Evolutionary conservation across 2,888 invertebrate genomes (phyloP), one percentile per base, ranked within the genome.

Genomic region (Melanchra persicariae): DNA sequence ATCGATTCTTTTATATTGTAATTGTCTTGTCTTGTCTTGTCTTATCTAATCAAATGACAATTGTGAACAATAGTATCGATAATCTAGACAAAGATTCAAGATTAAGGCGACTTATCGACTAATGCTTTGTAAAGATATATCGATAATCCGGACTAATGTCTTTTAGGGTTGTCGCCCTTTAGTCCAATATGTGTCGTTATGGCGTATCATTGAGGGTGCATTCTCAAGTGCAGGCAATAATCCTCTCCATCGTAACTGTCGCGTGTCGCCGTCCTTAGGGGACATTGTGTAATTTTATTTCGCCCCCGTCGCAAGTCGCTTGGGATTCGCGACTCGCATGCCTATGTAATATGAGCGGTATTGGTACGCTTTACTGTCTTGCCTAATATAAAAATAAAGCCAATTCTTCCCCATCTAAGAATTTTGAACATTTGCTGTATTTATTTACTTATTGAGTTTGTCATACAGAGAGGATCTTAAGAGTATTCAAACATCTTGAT

Each of bases 171-270:
- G 89, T 88, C 91, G 90, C 91, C 92, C 92, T 90, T 85, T 89
- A 88, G 75, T 90, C 88, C 91, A 89, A 93, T 91, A 92, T 91
- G 79, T 85, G 87, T 83, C 85, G 85, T 85, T 83, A 93, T 92
- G 87, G 69, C 61, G 70, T 74, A 83, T 74, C 80, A 64, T 74
- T 30, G 83, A 74, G 94, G 94, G 95, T 95, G 94, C 94, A 94
- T 93, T 92, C 90, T 91, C 86, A 89, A 94, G 93, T 92, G 92
- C 91, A 92, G 88, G 89, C 91, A 93, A 92, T 94, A 95, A 95
- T 95, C 93, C 92, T 90, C 88, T 91, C 87, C 91, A 92, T 91
- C 91, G 91, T 90, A 91, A 90, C 90, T 83, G 93, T 92, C 91
- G 93, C 92, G 91, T 93, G 91, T 88, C 86, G 84, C 77, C 75